Conservation (phyloP, 2,888 invertebrate genomes). For the Notodonta dromedarius region DNA sequence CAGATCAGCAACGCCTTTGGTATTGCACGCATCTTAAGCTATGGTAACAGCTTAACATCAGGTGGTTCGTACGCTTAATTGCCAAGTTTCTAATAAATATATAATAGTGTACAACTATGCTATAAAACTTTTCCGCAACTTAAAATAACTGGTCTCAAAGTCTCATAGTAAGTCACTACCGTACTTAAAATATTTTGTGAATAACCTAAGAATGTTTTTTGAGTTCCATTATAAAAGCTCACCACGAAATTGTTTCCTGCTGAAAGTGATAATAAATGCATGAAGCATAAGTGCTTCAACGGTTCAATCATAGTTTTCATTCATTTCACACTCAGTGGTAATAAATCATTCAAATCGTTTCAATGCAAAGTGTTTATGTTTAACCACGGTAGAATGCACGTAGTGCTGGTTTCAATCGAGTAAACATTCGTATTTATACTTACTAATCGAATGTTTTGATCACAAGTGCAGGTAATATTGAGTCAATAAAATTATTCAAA, state of each 20-base stretch:
- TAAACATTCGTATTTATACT: not conserved
- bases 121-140: no score
- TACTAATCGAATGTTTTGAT: not conserved
- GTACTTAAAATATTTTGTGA: no score
- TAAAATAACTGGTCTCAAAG: no score
- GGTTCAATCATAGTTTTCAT: constrained; percentile 14
- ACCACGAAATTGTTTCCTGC: not conserved
- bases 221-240: not conserved
- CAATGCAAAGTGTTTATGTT: constrained; percentile 19
- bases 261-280: not conserved
- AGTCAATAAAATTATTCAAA: no score
- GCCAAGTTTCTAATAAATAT: no score
- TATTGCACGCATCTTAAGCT: no score
- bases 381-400: not conserved
- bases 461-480: no score
- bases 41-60: no score
- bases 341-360: constrained; percentile 37
- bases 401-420: not conserved
- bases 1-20: no score
- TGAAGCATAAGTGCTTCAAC: constrained; percentile 26
- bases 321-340: constrained; percentile 26
- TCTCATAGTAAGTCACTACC: no score
- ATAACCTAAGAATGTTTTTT: not conserved
- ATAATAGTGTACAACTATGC: no score
- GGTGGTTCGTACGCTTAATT: no score